phyloP scores from a whole-genome alignment of 2,113 vertebrate genomes.

The Brienomyrus brachyistius region DNA sequence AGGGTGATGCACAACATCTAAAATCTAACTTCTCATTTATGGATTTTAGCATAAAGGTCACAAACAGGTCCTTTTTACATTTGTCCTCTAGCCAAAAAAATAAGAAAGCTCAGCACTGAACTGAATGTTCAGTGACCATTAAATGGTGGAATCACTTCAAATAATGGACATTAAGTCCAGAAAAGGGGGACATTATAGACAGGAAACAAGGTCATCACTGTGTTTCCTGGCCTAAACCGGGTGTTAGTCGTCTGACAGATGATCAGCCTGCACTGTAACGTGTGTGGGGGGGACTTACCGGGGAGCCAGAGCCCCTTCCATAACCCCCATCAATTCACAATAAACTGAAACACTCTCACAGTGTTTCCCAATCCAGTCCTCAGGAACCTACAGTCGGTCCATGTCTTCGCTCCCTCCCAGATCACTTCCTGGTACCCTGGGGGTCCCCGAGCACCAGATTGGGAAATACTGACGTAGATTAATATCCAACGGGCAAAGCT shows the following conservation, averaged over 20 bases:
- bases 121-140: background rate
- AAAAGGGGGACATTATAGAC: background rate
- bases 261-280: conserved; percentile 41
- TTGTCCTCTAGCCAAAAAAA: background rate
- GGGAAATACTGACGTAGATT: background rate
- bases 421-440: too few species aligned
- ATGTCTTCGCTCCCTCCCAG: too few species aligned
- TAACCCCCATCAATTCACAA: background rate
- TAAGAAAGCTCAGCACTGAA: background rate
- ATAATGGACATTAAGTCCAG: background rate
- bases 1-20: background rate
- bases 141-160: background rate
- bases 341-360: background rate
- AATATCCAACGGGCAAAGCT: background rate
- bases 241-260: conserved; percentile 46
- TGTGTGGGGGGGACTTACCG: background rate
- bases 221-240: background rate
- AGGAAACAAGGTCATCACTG: background rate
- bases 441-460: too few species aligned
- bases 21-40: background rate
- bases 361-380: background rate
- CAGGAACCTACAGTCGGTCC: too few species aligned
- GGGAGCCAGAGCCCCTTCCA: background rate
- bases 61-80: background rate
- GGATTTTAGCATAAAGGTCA: background rate